Conservation (phyloP, 35 echinoderm and acorn worm genomes). For the Apostichopus parvimensis region DNA sequence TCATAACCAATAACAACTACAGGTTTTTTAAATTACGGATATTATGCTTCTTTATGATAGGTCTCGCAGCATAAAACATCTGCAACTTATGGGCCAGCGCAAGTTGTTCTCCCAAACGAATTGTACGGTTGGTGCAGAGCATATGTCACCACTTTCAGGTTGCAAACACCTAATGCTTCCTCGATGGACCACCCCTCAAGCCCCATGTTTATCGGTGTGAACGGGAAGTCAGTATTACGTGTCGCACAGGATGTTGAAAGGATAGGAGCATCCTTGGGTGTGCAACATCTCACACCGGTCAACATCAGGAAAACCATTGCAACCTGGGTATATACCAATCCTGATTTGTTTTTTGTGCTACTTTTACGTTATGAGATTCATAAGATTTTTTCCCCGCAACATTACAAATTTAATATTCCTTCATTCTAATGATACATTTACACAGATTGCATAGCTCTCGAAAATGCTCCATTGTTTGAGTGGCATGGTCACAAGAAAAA, state of each 20-base stretch:
- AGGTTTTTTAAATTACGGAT: no score
- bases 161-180: neutral
- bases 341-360: no score
- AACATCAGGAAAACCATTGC: constrained; percentile 7
- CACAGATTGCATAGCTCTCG: no score
- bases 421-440: no score
- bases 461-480: no score
- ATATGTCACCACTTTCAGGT: neutral
- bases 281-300: neutral
- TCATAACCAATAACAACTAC: no score
- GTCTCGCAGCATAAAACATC: neutral
- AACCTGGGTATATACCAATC: neutral
- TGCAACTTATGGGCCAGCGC: neutral
- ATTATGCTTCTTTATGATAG: neutral
- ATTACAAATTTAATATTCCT: no score
- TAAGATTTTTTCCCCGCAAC: no score
- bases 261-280: neutral
- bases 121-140: neutral
- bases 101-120: neutral
- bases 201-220: neutral
- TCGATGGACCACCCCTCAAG: neutral
- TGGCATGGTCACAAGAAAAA: no score
- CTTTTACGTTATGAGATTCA: no score
- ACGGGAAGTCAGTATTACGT: neutral
- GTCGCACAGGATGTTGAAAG: neutral